Conservation (phyloP, 2,888 invertebrate genomes). For the Watsonalla cultraria region DNA sequence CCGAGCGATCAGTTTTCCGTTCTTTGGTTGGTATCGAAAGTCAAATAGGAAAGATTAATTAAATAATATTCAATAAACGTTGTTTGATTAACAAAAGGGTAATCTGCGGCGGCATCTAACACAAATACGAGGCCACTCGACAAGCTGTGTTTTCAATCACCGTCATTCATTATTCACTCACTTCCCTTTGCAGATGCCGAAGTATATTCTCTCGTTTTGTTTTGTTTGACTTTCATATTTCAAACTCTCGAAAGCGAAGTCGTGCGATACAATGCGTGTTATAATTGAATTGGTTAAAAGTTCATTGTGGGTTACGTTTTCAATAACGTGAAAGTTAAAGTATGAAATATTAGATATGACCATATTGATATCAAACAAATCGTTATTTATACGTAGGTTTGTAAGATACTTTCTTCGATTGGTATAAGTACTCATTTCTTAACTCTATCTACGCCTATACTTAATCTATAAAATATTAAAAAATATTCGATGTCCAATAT, state of each 20-base stretch:
- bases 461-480: not conserved
- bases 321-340: constrained; percentile 39
- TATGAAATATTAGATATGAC: not conserved
- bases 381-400: too few relatives aligned
- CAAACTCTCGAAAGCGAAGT: constrained; percentile 48
- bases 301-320: constrained; percentile 38
- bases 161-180: constrained; percentile 75
- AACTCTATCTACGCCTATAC: not conserved
- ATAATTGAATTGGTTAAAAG: constrained; percentile 58
- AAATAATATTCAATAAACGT: constrained; percentile 73
- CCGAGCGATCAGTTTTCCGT: constrained; percentile 27
- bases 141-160: constrained; percentile 72
- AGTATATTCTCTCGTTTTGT: constrained; percentile 64
- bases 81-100: constrained; percentile 75
- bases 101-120: constrained; percentile 77
- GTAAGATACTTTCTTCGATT: too few relatives aligned
- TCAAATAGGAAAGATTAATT: constrained; percentile 73
- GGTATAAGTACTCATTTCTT: not conserved
- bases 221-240: constrained; percentile 76
- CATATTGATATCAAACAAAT: too few relatives aligned
- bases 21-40: constrained; percentile 44
- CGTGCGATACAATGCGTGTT: constrained; percentile 56
- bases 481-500: too few relatives aligned
- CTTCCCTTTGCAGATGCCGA: constrained; percentile 73
- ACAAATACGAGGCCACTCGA: constrained; percentile 67